Conservation (phyloP, 2,113 vertebrate genomes). For the Lipophrys pholis region DNA sequence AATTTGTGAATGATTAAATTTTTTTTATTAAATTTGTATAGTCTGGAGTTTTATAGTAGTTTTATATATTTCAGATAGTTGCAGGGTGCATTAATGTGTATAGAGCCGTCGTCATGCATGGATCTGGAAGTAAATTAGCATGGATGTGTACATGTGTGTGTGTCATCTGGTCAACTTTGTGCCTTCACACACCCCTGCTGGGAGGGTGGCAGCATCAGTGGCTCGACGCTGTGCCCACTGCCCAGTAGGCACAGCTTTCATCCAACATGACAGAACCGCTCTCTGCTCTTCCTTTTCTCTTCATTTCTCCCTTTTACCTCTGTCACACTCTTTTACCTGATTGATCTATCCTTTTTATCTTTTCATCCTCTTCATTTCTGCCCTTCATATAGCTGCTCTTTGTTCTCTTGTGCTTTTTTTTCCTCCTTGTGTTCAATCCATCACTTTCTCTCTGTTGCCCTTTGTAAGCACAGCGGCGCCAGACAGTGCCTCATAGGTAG, state of each 20-base stretch:
- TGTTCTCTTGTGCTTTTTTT: conserved; percentile 17
- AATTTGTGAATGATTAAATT: too few relatives aligned
- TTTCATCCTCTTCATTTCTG: conserved; percentile 50
- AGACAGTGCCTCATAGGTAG: conserved; percentile 37
- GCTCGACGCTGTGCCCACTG: conserved; percentile 56
- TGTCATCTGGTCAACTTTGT: conserved; percentile 67
- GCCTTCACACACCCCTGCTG: conserved; percentile 65
- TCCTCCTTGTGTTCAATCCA: background rate
- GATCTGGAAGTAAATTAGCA: conserved; percentile 3
- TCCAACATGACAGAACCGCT: conserved; percentile 68
- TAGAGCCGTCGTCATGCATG: background rate
- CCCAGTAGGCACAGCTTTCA: conserved; percentile 75
- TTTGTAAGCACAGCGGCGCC: conserved; percentile 56
- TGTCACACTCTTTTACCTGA: conserved; percentile 40
- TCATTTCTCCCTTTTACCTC: conserved; percentile 49
- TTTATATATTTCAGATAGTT: conserved; percentile 6
- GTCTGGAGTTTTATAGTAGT: background rate
- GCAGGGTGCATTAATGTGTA: too few relatives aligned
- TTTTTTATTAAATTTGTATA: too few relatives aligned
- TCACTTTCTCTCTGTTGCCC: conserved; percentile 39
- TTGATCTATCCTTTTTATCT: conserved; percentile 53
- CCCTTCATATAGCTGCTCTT: conserved; percentile 47
- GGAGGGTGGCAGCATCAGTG: conserved; percentile 67
- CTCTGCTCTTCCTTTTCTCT: conserved; percentile 36
- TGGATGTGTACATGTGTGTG: background rate